Percentiles rank a stretch among this genome's conserved stretches.
Conservation (phyloP, 1,140 invertebrate genomes). For the Aleiodes sp. region DNA sequence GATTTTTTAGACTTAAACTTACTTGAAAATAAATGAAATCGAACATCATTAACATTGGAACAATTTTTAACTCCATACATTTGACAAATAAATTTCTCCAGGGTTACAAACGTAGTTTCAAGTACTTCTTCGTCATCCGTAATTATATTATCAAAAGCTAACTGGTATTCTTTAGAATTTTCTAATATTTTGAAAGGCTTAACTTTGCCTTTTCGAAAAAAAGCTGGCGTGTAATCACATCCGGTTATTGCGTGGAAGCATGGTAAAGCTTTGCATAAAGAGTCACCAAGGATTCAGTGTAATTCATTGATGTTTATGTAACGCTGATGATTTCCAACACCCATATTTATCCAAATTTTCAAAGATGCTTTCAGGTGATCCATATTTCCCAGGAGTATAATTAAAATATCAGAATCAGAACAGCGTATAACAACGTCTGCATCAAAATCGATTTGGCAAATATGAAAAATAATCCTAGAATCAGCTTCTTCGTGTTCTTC, state of each 20-base stretch:
- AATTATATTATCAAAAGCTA: constrained; percentile 25
- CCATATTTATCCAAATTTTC: constrained; percentile 41
- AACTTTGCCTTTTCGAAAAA: constrained; percentile 46
- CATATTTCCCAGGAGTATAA: constrained; percentile 45
- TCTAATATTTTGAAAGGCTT: constrained; percentile 41
- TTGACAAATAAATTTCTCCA: constrained; percentile 34
- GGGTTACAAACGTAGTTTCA: neutral
- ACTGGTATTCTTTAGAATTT: constrained; percentile 34
- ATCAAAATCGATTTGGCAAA: constrained; percentile 39
- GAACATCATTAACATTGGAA: constrained; percentile 23
- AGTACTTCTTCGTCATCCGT: neutral
- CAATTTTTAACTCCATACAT: constrained; percentile 15
- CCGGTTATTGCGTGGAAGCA: constrained; percentile 58
- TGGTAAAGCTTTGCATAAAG: constrained; percentile 44
- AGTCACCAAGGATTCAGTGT: constrained; percentile 42
- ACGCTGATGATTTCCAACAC: constrained; percentile 42
- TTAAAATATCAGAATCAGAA: constrained; percentile 40
- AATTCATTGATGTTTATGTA: constrained; percentile 44
- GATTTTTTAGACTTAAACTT: neutral
- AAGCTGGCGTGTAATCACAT: constrained; percentile 59
- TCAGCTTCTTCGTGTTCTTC: constrained; percentile 47
- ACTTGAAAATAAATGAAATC: neutral
- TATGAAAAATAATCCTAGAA: constrained; percentile 44
- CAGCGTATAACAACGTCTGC: constrained; percentile 35
- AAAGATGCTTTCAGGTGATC: neutral